Evolutionary conservation across 2,888 invertebrate genomes (phyloP).

Genomic region (Neocrepidodera transversa): DNA sequence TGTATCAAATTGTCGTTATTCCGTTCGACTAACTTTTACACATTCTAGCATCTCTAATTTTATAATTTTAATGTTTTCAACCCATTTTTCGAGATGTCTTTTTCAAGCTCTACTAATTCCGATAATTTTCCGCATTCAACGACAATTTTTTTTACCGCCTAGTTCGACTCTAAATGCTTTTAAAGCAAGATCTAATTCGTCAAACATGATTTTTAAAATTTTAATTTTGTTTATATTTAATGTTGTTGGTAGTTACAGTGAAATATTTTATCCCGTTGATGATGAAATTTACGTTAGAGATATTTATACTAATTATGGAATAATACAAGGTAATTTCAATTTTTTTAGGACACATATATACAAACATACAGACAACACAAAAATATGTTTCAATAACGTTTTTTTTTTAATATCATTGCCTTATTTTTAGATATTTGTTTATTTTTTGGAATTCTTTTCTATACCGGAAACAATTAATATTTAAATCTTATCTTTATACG

Average conservation of each 20-base stretch:
- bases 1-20: no score
- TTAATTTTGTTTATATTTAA: conserved; percentile 10
- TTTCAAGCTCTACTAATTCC: conserved; percentile 23
- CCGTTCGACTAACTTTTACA: not conserved
- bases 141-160: conserved; percentile 7
- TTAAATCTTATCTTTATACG: no score
- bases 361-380: no score
- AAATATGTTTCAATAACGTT: no score
- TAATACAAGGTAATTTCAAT: not conserved
- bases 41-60: not conserved
- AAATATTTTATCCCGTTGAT: not conserved
- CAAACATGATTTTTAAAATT: conserved; percentile 6
- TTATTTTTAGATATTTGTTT: no score
- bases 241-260: conserved; percentile 5
- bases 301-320: conserved; percentile 29
- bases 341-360: no score
- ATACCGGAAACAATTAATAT: no score
- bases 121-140: conserved; percentile 6
- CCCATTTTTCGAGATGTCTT: conserved; percentile 15
- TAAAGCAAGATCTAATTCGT: conserved; percentile 6
- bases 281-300: conserved; percentile 16
- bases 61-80: conserved; percentile 10
- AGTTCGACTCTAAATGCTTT: conserved; percentile 9
- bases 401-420: no score
- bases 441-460: no score